These are phyloP conservation scores for Leptinotarsa peninsularis DNA, from an alignment of 2,888 invertebrate species.

Conservation along the genomic window DNA sequence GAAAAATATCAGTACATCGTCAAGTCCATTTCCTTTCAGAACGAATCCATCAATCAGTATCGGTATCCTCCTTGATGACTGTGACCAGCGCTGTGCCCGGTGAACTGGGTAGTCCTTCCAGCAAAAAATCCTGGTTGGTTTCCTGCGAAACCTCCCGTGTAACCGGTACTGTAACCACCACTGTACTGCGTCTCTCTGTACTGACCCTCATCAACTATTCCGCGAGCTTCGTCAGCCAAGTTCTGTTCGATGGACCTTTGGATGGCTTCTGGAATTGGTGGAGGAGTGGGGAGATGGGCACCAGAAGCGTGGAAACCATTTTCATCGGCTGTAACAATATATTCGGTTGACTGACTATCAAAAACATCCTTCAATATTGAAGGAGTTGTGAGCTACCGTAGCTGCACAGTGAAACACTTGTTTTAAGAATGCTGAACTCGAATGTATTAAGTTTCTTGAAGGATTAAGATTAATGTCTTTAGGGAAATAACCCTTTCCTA, in stretches of 20 bases:
- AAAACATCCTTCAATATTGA: no score
- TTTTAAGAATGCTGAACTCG: no score
- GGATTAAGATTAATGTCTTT: no score
- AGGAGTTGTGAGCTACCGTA: no score
- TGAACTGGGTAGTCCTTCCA: slow-evolving; percentile 1
- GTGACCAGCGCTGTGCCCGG: not conserved
- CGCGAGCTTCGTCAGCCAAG: slow-evolving; percentile 10
- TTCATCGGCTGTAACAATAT: slow-evolving; percentile 68
- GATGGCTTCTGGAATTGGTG: slow-evolving; percentile 65
- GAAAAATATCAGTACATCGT: slow-evolving; percentile 7
- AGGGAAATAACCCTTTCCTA: no score
- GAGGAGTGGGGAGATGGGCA: slow-evolving; percentile 80
- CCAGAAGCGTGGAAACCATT: slow-evolving; percentile 82
- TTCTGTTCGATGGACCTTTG: slow-evolving; percentile 13
- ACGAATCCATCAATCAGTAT: not conserved
- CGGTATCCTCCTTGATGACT: slow-evolving; percentile 12
- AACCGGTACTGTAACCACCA: not conserved
- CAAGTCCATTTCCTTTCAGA: not conserved
- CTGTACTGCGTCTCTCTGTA: slow-evolving; percentile 6
- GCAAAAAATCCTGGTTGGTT: not conserved
- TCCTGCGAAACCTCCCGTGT: not conserved
- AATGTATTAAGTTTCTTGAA: no score
- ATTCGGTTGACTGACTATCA: not conserved
- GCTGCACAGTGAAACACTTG: no score
- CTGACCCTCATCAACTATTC: not conserved